Percentiles rank a stretch among this genome's conserved stretches.
phyloP scores from a whole-genome alignment of 1,140 invertebrate species.

The Cylas formicarius region DNA sequence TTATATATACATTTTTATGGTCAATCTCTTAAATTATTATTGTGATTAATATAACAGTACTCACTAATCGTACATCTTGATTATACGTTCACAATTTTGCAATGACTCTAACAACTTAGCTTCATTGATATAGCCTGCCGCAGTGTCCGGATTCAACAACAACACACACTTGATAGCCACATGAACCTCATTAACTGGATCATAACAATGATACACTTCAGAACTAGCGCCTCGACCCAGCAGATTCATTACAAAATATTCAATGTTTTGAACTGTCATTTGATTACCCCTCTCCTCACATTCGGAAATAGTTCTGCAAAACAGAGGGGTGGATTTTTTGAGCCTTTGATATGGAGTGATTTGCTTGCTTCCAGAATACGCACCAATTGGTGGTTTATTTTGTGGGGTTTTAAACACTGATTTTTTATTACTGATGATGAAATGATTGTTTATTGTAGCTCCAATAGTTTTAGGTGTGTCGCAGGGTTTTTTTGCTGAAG shows the following conservation, averaged over 20 bases:
- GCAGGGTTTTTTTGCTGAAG: conserved; percentile 2
- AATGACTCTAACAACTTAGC: conserved; percentile 76
- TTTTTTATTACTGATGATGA: conserved; percentile 5
- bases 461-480: conserved; percentile 5
- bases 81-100: conserved; percentile 74
- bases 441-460: not conserved
- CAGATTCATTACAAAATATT: conserved; percentile 32
- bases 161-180: conserved; percentile 49
- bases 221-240: conserved; percentile 39
- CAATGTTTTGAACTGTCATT: conserved; percentile 29
- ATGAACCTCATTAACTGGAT: conserved; percentile 19
- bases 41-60: conserved; percentile 42
- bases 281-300: conserved; percentile 14
- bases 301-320: conserved; percentile 1
- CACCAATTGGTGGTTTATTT: conserved; percentile 5
- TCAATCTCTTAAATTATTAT: not conserved
- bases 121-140: conserved; percentile 84
- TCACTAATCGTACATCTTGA: conserved; percentile 86
- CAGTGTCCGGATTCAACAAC: conserved; percentile 55
- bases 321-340: not conserved
- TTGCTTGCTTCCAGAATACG: conserved; percentile 2
- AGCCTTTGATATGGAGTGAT: conserved; percentile 1
- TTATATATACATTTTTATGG: not conserved
- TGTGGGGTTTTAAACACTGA: conserved; percentile 15
- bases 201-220: conserved; percentile 34